Conservation (phyloP, 2,888 invertebrate genomes). For the Aricia artaxerxes region DNA sequence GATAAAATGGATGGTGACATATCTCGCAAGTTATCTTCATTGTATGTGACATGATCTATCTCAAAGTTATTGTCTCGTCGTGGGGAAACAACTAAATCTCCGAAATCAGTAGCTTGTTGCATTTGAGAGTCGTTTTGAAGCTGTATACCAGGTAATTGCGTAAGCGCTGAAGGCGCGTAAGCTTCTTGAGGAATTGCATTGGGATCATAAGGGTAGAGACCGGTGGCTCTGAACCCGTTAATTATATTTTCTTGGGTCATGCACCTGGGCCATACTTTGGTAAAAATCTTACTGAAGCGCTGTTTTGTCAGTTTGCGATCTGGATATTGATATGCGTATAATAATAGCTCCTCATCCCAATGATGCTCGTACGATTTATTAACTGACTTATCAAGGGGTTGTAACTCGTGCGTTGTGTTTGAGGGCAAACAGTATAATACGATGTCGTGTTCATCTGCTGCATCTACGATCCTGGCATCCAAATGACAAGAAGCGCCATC, state of each 20-base stretch:
- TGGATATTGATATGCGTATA: slow-evolving; percentile 37
- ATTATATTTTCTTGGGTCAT: slow-evolving; percentile 37
- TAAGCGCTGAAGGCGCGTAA: slow-evolving; percentile 37
- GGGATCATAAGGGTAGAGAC: slow-evolving; percentile 38
- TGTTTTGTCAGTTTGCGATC: slow-evolving; percentile 37
- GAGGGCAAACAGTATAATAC: slow-evolving; percentile 41
- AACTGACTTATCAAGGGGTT: slow-evolving; percentile 42
- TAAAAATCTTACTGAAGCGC: slow-evolving; percentile 39
- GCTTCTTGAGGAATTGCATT: slow-evolving; percentile 41
- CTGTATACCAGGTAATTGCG: slow-evolving; percentile 14
- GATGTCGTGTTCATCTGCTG: slow-evolving; percentile 40
- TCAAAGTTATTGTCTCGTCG: neutral
- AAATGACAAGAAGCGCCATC: slow-evolving; percentile 41
- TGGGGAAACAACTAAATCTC: slow-evolving; percentile 1
- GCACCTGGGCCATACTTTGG: slow-evolving; percentile 38
- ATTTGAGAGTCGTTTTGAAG: slow-evolving; percentile 1
- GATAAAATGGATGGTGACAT: slow-evolving; percentile 1
- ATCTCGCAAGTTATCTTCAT: neutral
- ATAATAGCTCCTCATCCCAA: slow-evolving; percentile 40
- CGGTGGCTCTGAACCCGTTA: slow-evolving; percentile 38
- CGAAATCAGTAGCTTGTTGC: neutral
- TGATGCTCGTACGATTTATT: slow-evolving; percentile 42
- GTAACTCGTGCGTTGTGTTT: slow-evolving; percentile 42
- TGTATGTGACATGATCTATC: slow-evolving; percentile 1
- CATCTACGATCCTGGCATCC: slow-evolving; percentile 40